These are phyloP conservation scores for Hydropsyche tenuis DNA, from an alignment of 1,140 invertebrate species.

Conservation along the genomic window DNA sequence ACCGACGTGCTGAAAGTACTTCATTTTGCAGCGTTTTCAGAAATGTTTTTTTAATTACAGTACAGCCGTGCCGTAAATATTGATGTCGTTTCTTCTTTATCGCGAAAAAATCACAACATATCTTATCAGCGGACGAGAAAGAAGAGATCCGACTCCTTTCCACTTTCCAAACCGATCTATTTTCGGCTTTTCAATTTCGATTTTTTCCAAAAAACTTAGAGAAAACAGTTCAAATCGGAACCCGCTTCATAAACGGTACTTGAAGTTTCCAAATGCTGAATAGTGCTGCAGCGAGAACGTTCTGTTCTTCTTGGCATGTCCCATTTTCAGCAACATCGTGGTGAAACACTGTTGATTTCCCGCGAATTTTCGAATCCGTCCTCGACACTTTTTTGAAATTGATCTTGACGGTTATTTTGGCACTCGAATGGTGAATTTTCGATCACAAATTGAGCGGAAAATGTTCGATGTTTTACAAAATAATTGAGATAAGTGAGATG, in stretches of 20 bases:
- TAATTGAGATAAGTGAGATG: no score
- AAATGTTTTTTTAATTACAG: neutral
- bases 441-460: no score
- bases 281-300: slow-evolving; percentile 44
- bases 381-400: neutral
- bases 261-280: slow-evolving; percentile 45
- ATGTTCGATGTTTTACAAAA: no score
- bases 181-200: neutral
- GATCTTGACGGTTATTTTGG: neutral
- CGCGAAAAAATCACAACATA: neutral
- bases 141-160: neutral
- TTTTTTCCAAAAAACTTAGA: neutral
- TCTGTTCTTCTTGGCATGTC: slow-evolving; percentile 26
- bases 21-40: slow-evolving; percentile 9
- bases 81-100: neutral
- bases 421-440: no score
- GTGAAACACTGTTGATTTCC: neutral
- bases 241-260: slow-evolving; percentile 37
- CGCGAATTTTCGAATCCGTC: neutral
- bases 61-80: neutral
- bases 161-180: neutral
- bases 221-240: neutral
- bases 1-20: slow-evolving; percentile 24
- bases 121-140: neutral
- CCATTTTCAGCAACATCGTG: slow-evolving; percentile 26